A percentile compares a stretch with the other conserved stretches of the same genome.
Evolutionary conservation across 2,797 vertebrate genomes (phyloP).

Genomic region (Intellagama lesueurii): DNA sequence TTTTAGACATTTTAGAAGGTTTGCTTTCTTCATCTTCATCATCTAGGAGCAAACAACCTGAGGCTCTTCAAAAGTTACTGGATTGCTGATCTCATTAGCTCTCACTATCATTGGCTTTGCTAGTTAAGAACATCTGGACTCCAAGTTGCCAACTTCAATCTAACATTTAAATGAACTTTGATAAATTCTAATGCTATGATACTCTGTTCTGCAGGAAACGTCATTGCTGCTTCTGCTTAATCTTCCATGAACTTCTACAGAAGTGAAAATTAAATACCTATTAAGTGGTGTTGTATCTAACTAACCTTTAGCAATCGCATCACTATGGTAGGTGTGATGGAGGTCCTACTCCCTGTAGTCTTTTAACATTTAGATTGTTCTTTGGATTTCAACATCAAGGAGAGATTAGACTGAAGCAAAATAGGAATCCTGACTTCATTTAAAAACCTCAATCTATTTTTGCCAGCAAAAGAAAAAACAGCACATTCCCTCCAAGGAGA

Average conservation of each 20-base stretch:
- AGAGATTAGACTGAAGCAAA: constrained; percentile 52
- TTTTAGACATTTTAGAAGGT: background rate
- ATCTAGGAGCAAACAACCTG: background rate
- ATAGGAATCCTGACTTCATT: constrained; percentile 23
- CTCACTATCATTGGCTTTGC: background rate
- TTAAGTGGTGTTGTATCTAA: constrained; percentile 11
- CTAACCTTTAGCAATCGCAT: background rate
- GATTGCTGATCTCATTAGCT: background rate
- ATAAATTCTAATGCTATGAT: background rate
- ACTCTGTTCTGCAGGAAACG: background rate
- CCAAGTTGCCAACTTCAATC: background rate
- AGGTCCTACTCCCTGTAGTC: constrained; percentile 15
- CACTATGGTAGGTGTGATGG: too few species aligned
- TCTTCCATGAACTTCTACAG: constrained; percentile 50
- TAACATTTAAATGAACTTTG: background rate
- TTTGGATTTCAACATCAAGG: constrained; percentile 60
- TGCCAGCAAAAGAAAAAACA: constrained; percentile 64
- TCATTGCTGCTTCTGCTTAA: constrained; percentile 20
- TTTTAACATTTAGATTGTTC: constrained; percentile 44
- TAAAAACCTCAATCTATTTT: constrained; percentile 39
- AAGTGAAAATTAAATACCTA: constrained; percentile 47
- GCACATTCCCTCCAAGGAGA: constrained; percentile 44
- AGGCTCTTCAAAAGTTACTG: background rate
- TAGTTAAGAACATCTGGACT: background rate
- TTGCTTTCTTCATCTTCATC: background rate